These are phyloP conservation scores for Aspidoscelis tigris DNA, from an alignment of 2,113 vertebrate genomes.

Conservation along the genomic window DNA sequence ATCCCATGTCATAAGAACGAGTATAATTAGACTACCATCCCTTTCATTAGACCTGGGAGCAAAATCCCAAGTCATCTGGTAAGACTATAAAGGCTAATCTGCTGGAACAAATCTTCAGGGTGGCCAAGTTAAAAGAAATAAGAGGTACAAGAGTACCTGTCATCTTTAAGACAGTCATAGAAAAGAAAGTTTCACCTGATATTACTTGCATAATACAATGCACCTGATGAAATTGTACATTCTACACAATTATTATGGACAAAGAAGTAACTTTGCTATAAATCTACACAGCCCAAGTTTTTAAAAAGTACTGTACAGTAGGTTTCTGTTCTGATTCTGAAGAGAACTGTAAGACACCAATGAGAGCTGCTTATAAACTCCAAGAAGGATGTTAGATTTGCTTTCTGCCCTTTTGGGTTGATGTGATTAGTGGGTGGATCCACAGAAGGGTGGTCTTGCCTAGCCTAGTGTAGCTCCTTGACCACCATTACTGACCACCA, in stretches of 20 bases:
- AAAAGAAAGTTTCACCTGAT: too few relatives aligned
- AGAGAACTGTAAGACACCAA: neutral
- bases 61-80: neutral
- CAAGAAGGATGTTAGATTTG: too few relatives aligned
- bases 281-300: neutral
- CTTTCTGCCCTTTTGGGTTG: too few relatives aligned
- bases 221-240: neutral
- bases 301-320: neutral
- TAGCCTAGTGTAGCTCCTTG: too few relatives aligned
- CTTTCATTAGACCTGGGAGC: neutral
- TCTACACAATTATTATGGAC: neutral
- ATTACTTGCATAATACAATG: neutral
- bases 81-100: neutral
- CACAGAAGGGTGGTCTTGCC: too few relatives aligned
- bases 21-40: neutral
- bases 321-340: neutral
- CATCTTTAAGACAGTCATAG: too few relatives aligned
- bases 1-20: accelerated
- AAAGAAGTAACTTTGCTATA: too few relatives aligned
- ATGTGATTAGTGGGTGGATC: too few relatives aligned
- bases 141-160: too few relatives aligned
- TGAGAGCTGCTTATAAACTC: neutral
- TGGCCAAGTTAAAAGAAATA: neutral
- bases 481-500: too few relatives aligned
- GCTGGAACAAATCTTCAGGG: neutral